Percentiles rank a stretch among this genome's conserved stretches.
These are phyloP conservation scores for Nomada flava DNA, from an alignment of 2,888 invertebrate genomes.

Conservation along the genomic window DNA sequence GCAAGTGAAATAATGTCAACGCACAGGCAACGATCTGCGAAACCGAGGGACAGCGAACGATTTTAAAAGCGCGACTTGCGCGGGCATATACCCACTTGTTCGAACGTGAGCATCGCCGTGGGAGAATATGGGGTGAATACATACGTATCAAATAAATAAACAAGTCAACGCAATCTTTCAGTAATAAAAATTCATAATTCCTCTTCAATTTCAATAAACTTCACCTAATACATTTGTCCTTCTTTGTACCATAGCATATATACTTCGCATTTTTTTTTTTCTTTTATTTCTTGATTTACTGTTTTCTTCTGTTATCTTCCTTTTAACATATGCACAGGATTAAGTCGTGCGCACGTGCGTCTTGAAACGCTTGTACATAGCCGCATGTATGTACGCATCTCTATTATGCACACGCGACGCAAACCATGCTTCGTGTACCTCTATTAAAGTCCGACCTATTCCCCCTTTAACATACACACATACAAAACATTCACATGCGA, in stretches of 20 bases:
- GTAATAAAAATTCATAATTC: conserved; percentile 83
- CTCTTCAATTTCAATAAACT: conserved; percentile 81
- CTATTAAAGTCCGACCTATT: conserved; percentile 34
- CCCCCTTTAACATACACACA: conserved; percentile 25
- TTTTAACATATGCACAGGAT: conserved; percentile 73
- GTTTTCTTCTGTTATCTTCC: not conserved
- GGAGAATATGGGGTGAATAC: conserved; percentile 28
- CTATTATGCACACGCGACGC: conserved; percentile 56
- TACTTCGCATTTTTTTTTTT: conserved; percentile 36
- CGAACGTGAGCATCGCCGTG: not conserved
- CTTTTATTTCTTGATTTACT: conserved; percentile 5
- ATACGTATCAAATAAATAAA: conserved; percentile 56
- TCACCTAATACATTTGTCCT: conserved; percentile 82
- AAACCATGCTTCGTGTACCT: conserved; percentile 46
- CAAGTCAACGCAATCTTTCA: conserved; percentile 67
- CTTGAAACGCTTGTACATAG: conserved; percentile 28
- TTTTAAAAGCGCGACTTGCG: not conserved
- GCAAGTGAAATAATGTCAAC: conserved; percentile 8
- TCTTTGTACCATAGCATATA: conserved; percentile 82
- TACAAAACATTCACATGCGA: conserved; percentile 55
- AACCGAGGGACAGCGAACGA: not conserved
- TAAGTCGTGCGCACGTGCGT: conserved; percentile 58
- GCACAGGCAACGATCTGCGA: conserved; percentile 3
- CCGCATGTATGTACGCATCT: conserved; percentile 29
- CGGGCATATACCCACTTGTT: too few relatives aligned